phyloP scores from a whole-genome alignment of 2,888 invertebrate species.

The Malachius bipustulatus region DNA sequence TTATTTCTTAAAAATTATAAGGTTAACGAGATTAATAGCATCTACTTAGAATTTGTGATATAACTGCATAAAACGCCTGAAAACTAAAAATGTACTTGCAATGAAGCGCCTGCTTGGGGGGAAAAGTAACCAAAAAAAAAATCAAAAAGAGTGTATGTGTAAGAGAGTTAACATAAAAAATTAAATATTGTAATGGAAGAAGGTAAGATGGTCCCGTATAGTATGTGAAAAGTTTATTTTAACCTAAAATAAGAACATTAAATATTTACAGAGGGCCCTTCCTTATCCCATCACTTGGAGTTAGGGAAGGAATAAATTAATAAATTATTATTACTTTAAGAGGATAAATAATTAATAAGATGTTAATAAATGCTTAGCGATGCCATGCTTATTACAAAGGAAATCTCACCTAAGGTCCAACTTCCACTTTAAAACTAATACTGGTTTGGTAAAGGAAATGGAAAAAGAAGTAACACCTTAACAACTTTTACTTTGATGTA shows the following conservation, averaged over 20 bases:
- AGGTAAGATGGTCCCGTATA: slow-evolving; percentile 33
- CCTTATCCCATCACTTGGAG: slow-evolving; percentile 60
- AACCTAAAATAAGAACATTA: slow-evolving; percentile 19
- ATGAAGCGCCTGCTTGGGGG: background rate
- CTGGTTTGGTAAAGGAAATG: background rate
- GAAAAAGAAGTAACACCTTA: too few relatives aligned
- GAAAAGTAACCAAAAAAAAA: background rate
- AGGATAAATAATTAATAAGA: slow-evolving; percentile 27
- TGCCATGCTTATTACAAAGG: slow-evolving; percentile 31
- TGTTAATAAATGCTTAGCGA: too few relatives aligned
- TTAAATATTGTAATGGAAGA: slow-evolving; percentile 35
- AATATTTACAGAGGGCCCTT: slow-evolving; percentile 52
- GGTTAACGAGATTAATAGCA: too few relatives aligned
- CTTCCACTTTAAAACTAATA: too few relatives aligned
- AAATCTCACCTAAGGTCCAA: too few relatives aligned
- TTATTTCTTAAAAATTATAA: background rate
- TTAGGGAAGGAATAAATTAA: slow-evolving; percentile 29
- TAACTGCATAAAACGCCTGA: too few relatives aligned
- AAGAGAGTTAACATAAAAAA: too few relatives aligned
- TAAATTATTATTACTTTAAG: slow-evolving; percentile 26
- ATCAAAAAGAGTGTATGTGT: slow-evolving; percentile 6
- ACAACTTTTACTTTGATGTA: too few relatives aligned
- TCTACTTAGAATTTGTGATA: too few relatives aligned
- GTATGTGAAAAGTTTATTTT: slow-evolving; percentile 17
- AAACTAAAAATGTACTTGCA: background rate